A percentile compares a stretch with the other conserved stretches of the same genome.
Evolutionary conservation across 1,140 invertebrate species (phyloP).

Genomic region (Odontomachus brunneus): DNA sequence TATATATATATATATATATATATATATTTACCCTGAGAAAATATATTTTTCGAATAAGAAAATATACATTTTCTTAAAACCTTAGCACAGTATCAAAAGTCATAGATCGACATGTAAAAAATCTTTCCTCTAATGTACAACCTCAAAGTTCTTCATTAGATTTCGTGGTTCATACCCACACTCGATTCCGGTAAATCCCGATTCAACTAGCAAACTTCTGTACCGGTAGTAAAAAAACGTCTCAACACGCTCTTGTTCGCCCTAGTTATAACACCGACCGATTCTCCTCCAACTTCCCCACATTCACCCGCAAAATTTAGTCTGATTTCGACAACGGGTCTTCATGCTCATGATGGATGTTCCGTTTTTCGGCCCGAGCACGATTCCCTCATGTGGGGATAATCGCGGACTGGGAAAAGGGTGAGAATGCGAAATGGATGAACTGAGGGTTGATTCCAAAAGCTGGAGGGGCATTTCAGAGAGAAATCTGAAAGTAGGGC

Average conservation of each 20-base stretch:
- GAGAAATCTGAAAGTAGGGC: constrained; percentile 41
- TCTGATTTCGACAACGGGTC: constrained; percentile 33
- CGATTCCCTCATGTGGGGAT: constrained; percentile 31
- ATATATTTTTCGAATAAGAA: no score
- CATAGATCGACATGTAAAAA: no score
- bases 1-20: no score
- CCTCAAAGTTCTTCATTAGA: neutral
- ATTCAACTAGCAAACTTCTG: no score
- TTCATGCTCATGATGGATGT: constrained; percentile 39
- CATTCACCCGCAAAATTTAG: constrained; percentile 25
- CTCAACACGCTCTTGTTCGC: neutral
- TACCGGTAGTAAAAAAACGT: no score
- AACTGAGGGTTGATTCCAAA: neutral
- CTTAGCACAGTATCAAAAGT: no score
- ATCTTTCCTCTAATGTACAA: no score
- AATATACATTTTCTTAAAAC: no score
- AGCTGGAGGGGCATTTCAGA: constrained; percentile 12
- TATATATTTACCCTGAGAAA: no score
- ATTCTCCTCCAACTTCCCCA: neutral
- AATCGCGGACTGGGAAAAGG: constrained; percentile 41
- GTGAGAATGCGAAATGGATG: constrained; percentile 56
- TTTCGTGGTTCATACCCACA: neutral
- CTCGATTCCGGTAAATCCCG: neutral
- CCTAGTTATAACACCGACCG: constrained; percentile 7
- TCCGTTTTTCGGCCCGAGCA: constrained; percentile 52